Conservation (phyloP, 2,888 invertebrate species). For the Nomada ferruginata region DNA sequence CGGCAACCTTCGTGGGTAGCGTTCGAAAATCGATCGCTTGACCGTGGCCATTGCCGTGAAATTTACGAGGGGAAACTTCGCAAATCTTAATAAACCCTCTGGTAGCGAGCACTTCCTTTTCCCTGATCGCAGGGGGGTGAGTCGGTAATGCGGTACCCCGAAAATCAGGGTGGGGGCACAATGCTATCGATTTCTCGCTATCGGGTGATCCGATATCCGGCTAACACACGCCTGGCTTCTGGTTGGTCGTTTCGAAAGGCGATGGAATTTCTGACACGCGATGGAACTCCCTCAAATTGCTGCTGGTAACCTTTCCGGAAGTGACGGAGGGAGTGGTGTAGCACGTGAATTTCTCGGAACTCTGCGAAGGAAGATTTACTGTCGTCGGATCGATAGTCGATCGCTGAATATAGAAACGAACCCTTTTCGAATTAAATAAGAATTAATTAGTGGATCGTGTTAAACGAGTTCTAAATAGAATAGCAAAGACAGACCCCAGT, state of each 20-base stretch:
- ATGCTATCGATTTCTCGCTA: slow-evolving; percentile 67
- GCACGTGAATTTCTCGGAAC: slow-evolving; percentile 12
- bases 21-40: slow-evolving; percentile 24
- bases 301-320: slow-evolving; percentile 28
- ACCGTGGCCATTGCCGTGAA: slow-evolving; percentile 1
- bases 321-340: background rate
- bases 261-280: slow-evolving; percentile 63
- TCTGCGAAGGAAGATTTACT: background rate
- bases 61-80: slow-evolving; percentile 34
- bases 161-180: slow-evolving; percentile 30
- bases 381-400: background rate
- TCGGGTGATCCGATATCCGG: slow-evolving; percentile 65
- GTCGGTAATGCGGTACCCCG: slow-evolving; percentile 50
- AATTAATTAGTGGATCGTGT: too few species aligned
- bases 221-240: slow-evolving; percentile 55
- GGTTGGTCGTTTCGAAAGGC: slow-evolving; percentile 14
- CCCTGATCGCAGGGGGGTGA: slow-evolving; percentile 19
- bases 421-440: too few species aligned
- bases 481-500: too few species aligned
- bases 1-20: background rate
- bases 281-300: slow-evolving; percentile 55
- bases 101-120: slow-evolving; percentile 39
- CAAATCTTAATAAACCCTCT: slow-evolving; percentile 57
- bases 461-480: too few species aligned
- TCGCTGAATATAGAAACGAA: too few species aligned